Evolutionary conservation across 2,113 vertebrate species (phyloP), one percentile per base, ranked within the genome.

Genomic region (Thinocorus orbignyianus): DNA sequence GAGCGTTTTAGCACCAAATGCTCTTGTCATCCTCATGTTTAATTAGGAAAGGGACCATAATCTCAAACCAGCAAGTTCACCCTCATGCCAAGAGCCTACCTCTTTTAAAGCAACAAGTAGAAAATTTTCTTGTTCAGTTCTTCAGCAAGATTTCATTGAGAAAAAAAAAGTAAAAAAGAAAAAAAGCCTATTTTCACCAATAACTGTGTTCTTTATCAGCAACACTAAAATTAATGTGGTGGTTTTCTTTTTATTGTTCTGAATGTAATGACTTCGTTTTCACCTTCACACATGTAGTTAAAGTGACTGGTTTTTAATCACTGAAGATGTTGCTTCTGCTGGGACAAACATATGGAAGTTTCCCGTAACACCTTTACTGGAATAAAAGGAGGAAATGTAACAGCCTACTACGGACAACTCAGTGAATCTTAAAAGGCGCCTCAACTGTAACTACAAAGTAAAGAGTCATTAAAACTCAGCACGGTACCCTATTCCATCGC

Each of bases 401-500:
- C 26, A 82, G 28, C 44, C 31, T 33, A 51, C 33, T 26, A 51
- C 2, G 22, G 69, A 76, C 41, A 80, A 80, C 48, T 4, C 37
- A 76, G 28, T 61, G 37, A 76, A 25, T 18, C 42, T 37, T 48
- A 65, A 31, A 31, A 76, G 62, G 48, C 82, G 49, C 17, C 30
- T 54, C 26, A 57, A 14, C 7, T 33, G 4, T 13, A 60, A 62
- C 18, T 35, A 44, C 31, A 48, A 69, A 60, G 25, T 25, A 44
- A 68, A 26, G 24, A 74, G 28, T 18, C 55, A 52, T 13, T 60
- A 54, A 20, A 81, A 24, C 23, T 60, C 65, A 74, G 26, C 65
- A 37, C 0, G 0, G 42, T 33, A 65, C 33, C 17, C 30, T 37
- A 55, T 3, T 42, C 16, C 44, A 60, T 26, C 1, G 0, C 9